phyloP scores from a whole-genome alignment of 1,140 invertebrate species.

The Caenorhabditis remanei region DNA sequence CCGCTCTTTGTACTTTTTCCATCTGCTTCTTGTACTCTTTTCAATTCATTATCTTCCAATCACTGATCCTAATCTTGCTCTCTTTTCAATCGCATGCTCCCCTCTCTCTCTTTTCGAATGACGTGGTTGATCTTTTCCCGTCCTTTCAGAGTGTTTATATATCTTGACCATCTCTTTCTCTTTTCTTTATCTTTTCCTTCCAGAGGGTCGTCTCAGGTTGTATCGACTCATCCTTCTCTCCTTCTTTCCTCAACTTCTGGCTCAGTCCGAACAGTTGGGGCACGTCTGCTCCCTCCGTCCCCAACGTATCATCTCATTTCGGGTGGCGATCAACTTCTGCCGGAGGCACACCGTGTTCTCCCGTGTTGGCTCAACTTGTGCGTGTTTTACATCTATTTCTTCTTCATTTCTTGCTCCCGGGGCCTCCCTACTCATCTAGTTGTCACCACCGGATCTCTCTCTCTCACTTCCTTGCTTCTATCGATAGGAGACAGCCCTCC shows the following conservation, averaged over 20 bases:
- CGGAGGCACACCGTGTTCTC: slow-evolving; percentile 33
- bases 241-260: neutral
- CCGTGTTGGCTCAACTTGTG: slow-evolving; percentile 47
- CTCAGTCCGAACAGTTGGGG: slow-evolving; percentile 21
- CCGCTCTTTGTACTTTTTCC: neutral
- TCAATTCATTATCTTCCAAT: neutral
- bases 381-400: slow-evolving; percentile 55
- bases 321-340: slow-evolving; percentile 14
- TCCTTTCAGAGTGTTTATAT: slow-evolving; percentile 13
- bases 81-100: neutral
- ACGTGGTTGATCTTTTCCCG: slow-evolving; percentile 35
- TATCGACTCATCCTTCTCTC: neutral
- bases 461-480: neutral
- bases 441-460: slow-evolving; percentile 29
- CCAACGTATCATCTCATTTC: neutral
- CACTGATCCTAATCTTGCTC: neutral
- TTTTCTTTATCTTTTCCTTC: neutral
- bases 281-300: neutral
- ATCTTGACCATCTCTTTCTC: slow-evolving; percentile 10
- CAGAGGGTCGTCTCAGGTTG: slow-evolving; percentile 20
- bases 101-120: slow-evolving; percentile 14
- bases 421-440: slow-evolving; percentile 20
- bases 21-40: neutral
- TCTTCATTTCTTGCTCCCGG: slow-evolving; percentile 38
- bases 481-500: slow-evolving; percentile 38